A percentile compares a stretch with the other conserved stretches of the same genome.
Conservation (phyloP, 2,113 vertebrate genomes). For the Paradisaea rubra region DNA sequence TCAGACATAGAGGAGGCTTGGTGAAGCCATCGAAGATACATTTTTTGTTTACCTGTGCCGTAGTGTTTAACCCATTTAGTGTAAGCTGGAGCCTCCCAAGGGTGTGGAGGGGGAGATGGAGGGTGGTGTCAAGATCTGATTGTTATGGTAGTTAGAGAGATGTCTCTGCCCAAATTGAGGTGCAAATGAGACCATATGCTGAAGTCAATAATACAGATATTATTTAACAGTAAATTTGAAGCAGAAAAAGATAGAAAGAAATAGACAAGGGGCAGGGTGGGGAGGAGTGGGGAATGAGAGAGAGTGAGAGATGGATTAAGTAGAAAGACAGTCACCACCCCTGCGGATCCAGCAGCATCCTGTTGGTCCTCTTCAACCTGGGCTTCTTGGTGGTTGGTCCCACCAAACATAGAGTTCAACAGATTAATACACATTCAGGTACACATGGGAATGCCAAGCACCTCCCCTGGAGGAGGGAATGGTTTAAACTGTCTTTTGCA, state of each 20-base stretch:
- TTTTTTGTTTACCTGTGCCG: not conserved
- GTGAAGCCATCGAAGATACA: not conserved
- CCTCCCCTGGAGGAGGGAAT: not conserved
- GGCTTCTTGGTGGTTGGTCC: accelerated
- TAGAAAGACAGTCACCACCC: not conserved
- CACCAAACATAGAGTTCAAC: not conserved
- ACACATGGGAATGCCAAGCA: accelerated
- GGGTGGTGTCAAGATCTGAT: not conserved
- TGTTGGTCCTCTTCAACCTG: not conserved
- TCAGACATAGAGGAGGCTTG: not conserved
- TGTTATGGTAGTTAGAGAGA: not conserved
- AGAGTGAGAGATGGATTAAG: not conserved
- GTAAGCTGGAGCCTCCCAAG: not conserved
- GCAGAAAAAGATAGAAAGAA: not conserved
- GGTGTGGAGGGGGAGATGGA: accelerated
- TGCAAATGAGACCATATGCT: not conserved
- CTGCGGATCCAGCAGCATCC: not conserved
- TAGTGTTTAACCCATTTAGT: not conserved
- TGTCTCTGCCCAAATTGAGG: not conserved
- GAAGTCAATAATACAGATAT: not conserved
- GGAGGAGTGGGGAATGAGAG: accelerated
- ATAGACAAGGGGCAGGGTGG: accelerated
- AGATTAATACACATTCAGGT: not conserved
- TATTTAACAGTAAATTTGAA: not conserved
- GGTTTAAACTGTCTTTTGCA: not conserved